phyloP scores from a whole-genome alignment of 2,113 vertebrate species.

The Gobius niger region DNA sequence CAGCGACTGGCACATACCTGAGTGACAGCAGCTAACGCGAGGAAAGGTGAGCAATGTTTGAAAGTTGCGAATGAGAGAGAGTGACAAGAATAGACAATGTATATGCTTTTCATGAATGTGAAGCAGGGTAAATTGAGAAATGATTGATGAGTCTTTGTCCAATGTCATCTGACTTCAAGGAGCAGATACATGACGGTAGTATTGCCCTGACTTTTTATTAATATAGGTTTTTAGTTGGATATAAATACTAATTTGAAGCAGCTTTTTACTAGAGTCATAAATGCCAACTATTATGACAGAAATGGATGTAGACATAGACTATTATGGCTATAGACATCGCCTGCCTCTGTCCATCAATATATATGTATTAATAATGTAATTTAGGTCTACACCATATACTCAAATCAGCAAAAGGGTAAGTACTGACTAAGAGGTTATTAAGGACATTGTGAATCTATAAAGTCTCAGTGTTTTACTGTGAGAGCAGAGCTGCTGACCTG shows the following conservation, averaged over 20 bases:
- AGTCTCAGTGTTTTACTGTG: constrained; percentile 23
- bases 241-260: too few species aligned
- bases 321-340: too few species aligned
- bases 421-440: background rate
- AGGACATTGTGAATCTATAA: background rate
- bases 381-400: background rate
- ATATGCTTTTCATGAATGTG: background rate
- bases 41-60: constrained; percentile 10
- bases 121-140: background rate
- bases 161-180: too few species aligned
- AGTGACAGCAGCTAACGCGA: constrained; percentile 45
- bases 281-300: too few species aligned
- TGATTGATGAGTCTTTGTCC: background rate
- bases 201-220: too few species aligned
- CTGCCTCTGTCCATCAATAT: background rate
- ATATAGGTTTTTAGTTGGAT: too few species aligned
- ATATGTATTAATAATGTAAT: too few species aligned
- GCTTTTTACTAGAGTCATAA: too few species aligned
- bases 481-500: constrained; percentile 44
- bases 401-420: constrained; percentile 1
- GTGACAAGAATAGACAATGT: background rate
- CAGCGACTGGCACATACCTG: constrained; percentile 40
- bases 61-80: background rate
- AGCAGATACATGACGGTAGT: too few species aligned
- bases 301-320: too few species aligned